Percentiles rank a stretch among this genome's conserved stretches.
Conservation (phyloP, 2,797 vertebrate species). For the Acipenser ruthenus region DNA sequence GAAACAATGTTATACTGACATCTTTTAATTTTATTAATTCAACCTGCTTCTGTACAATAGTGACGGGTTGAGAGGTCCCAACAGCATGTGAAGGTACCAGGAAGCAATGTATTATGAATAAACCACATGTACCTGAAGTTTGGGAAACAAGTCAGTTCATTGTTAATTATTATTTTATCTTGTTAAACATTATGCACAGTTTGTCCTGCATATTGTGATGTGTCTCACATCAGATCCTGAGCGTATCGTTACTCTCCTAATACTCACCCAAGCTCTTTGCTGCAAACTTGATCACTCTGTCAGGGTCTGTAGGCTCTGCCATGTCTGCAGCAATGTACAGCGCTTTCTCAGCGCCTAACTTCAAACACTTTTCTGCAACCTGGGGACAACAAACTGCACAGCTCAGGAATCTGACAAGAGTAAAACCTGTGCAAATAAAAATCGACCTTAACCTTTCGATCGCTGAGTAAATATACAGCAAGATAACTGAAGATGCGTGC, state of each 20-base stretch:
- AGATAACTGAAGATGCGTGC: no score
- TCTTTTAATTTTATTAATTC: background rate
- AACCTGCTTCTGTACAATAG: background rate
- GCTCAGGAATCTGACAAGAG: background rate
- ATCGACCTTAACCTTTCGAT: no score
- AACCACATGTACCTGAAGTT: background rate
- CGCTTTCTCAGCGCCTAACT: constrained; percentile 66
- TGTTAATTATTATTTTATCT: background rate
- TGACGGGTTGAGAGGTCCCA: no score
- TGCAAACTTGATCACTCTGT: constrained; percentile 66
- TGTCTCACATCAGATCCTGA: background rate
- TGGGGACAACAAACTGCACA: constrained; percentile 26
- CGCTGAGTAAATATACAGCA: no score
- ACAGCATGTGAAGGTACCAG: no score
- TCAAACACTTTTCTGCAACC: constrained; percentile 69
- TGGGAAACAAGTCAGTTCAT: no score
- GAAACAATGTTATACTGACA: background rate
- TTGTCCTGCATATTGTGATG: background rate
- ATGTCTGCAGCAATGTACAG: constrained; percentile 71
- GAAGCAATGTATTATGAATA: background rate
- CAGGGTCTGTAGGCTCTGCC: constrained; percentile 56
- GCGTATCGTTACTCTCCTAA: background rate
- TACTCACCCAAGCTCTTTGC: constrained; percentile 63
- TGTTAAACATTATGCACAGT: no score
- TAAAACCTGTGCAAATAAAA: background rate